Evolutionary conservation across 2,113 vertebrate species (phyloP), one percentile per base, ranked within the genome.

Genomic region (Macroglossus sobrinus): DNA sequence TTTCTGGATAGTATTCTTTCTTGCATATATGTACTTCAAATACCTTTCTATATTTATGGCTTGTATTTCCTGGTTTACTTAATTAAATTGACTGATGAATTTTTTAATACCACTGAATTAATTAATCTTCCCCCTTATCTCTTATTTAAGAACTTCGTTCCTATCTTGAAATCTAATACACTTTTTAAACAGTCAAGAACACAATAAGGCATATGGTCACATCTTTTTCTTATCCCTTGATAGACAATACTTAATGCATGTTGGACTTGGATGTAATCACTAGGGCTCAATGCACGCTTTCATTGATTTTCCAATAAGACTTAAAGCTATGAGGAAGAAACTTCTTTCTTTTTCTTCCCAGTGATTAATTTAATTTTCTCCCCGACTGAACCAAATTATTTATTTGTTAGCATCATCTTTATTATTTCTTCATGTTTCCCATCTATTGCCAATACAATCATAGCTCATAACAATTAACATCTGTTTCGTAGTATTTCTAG

Each of bases 311-410:
- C 64, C 84, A 96, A 68, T 95, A 93, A 97, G 43, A 33, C 81
- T 94, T 93, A 89, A 94, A 76, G 76, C 90, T 96, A 59, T 69
- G 50, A 90, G 89, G 79, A 94, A 93, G 53, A 84, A 96, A 86
- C n/a, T 78, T 74, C n/a, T 95, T 91, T 91, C 30, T 68, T 95
- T 93, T 82, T 69, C 74, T 93, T 86, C 85, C 19, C 78, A 89
- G 78, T 89, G 47, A 19, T 89, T 82, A 85, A 95, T 96, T 97
- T 93, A 97, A 96, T 95, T 94, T 97, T 96, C 86, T 94, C 43
- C 26, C 59, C 50, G 96, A 91, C 43, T 89, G 92, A 96, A 89
- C 69, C 85, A 95, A 68, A 94, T 87, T 96, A 95, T 95, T 94
- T 93, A 89, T 75, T 93, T 95, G 35, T 50, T 88, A 94, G 45